Evolutionary conservation across 1,140 invertebrate species (phyloP), one percentile per base, ranked within the genome.

Genomic region (Lysiphlebus fabarum): DNA sequence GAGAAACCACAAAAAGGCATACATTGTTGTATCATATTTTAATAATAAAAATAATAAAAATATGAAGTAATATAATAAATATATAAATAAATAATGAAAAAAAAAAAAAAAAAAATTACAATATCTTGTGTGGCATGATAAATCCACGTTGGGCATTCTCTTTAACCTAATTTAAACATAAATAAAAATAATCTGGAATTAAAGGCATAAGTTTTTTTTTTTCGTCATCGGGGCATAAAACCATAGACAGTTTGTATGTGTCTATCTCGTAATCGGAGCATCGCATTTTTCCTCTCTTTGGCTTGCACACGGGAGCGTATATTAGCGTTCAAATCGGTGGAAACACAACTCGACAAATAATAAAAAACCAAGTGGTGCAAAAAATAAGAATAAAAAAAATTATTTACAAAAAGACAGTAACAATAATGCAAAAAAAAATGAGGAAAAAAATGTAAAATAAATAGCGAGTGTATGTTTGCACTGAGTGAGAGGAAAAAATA

Each of bases 261-360:
- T 53, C 26, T 26, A 26, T 43, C 53, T 54, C 58, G 58, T 60
- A 60, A 60, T 60, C 58, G 58, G 58, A 55, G 53, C 58, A 60
- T 44, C 42, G 58, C 26, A 45, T 26, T 43, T 38, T 37, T 17
- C 37, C 34, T 55, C 37, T 42, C 53, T 60, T 60, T 47, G 58
- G 53, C 17, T 48, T 60, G 53, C 53, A 26, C 17, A 60, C 53
- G 45, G 45, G 58, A 60, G 58, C 58, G 58, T 57, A 26, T 55
- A 48, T 41, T 60, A 55, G 49, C 53, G 50, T 43, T 17, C 58
- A 38, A 45, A 55, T 49, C 47, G 26, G 26, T 51, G 49, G 49
- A n/a, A n/a, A 3, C 17, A 26, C 17, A 26, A 26, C 17, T 26
- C 17, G 17, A 26, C 17, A 26, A 26, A 26, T 26, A 26, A 26